A percentile compares a stretch with the other conserved stretches of the same genome.
Conservation (phyloP, 64 coral and sea anemone species). For the Orbicella faveolata region DNA sequence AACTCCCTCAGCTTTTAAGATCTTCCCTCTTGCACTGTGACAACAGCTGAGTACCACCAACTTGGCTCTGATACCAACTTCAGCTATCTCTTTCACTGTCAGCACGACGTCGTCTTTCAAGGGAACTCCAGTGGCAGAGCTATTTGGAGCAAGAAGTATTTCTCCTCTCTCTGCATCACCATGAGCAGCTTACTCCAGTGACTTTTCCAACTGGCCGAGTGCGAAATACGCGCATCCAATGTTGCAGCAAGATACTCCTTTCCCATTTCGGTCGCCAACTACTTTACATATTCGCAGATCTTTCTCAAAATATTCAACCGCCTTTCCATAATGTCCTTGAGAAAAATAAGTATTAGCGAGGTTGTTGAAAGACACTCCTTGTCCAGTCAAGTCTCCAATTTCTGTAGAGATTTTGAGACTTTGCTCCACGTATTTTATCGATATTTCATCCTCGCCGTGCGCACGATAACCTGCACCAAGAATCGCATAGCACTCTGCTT, state of each 20-base stretch:
- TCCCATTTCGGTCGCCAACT: constrained; percentile 19
- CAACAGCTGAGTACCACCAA: constrained; percentile 54
- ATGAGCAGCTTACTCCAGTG: constrained; percentile 17
- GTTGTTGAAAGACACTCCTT: not conserved
- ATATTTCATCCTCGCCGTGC: not conserved
- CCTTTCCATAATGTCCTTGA: constrained; percentile 2
- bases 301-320: constrained; percentile 16
- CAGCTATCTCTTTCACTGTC: constrained; percentile 31
- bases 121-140: not conserved
- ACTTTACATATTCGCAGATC: not conserved
- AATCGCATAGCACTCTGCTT: not conserved
- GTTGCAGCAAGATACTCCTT: not conserved
- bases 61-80: constrained; percentile 21
- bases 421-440: not conserved
- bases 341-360: not conserved
- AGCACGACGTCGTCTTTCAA: constrained; percentile 40
- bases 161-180: constrained; percentile 29
- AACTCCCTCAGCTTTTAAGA: constrained; percentile 32
- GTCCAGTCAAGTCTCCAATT: not conserved
- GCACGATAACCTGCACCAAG: not conserved
- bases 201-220: constrained; percentile 1
- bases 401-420: not conserved
- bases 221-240: not conserved
- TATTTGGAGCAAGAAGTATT: constrained; percentile 38
- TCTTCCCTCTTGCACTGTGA: constrained; percentile 37